Base-by-base conservation (phyloP, 1,140 invertebrate species). In the Episyrphus balteatus region DNA sequence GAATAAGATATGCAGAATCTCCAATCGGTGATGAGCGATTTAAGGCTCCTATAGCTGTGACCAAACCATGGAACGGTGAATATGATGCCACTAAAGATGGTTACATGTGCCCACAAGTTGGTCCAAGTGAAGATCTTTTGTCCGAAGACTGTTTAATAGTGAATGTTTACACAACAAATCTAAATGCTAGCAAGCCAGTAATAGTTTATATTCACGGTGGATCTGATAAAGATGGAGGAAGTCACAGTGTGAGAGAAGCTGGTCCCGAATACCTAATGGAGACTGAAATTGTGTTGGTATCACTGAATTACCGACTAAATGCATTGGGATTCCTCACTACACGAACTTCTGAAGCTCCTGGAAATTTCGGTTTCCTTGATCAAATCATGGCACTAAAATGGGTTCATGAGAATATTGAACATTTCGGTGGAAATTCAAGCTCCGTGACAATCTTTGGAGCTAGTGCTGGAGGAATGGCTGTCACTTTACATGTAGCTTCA, bases 131-230 rank as follows among this genome's bases (percentile, higher is more conserved):
- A 2, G 3, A 32, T 18, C 21, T 44, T 1, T 74, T 74, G 12
- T 55, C 59, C 17, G 81, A 84, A 69, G 85, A 91, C 58, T 90
- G 87, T 57, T 73, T 91, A 8, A 80, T 81, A 57, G 66, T 92
- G 13, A 89, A 88, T 56, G 76, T 91, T 5, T 85, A 81, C 57
- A 79, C 81, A 33, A 45, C 31, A 17, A 12, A n/a, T 41, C 39
- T 41, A 12, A 17, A 75, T 3, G 39, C 10, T 13, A 17, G 74
- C 2, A 50, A 66, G 48, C 70, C 81, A 1, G 78, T 82, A 0
- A 76, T 84, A 73, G 71, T 84, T 1, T 83, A 70, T 56, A 70
- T 84, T 14, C 78, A 83, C 51, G 77, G 77, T 11, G 82, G 82
- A 46, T 75, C 62, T 2, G 84, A 75, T 55, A 66, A 71, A 14